A percentile compares a stretch with the other conserved stretches of the same genome.
Conservation (phyloP, 2,888 invertebrate genomes). For the Oeneis ivallda region DNA sequence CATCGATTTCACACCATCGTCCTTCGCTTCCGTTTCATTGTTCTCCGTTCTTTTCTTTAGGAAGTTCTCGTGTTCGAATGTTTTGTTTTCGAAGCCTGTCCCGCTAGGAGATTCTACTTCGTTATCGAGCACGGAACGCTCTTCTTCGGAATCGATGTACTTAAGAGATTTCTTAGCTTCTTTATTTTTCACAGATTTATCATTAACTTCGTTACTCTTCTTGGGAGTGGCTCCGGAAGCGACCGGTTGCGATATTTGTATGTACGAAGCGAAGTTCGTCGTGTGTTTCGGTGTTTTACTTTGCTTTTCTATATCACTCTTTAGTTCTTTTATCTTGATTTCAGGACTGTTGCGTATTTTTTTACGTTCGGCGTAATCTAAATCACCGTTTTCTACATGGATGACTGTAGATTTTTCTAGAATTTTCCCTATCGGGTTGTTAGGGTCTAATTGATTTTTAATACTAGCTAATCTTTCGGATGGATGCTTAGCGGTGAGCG, state of each 20-base stretch:
- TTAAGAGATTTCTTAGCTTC: constrained; percentile 57
- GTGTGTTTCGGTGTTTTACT: constrained; percentile 77
- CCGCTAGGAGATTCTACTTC: constrained; percentile 75
- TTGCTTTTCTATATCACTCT: constrained; percentile 72
- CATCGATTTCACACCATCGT: constrained; percentile 67
- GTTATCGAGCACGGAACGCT: constrained; percentile 62
- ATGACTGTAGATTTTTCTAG: constrained; percentile 78
- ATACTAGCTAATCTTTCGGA: constrained; percentile 72
- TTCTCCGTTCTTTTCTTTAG: constrained; percentile 72
- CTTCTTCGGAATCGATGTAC: constrained; percentile 70
- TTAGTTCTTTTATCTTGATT: constrained; percentile 55
- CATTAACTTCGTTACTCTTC: constrained; percentile 51
- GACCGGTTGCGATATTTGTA: constrained; percentile 78
- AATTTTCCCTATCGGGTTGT: constrained; percentile 78
- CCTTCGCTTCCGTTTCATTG: constrained; percentile 57
- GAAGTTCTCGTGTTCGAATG: constrained; percentile 75
- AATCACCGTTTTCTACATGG: constrained; percentile 71
- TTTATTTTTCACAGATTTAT: constrained; percentile 54
- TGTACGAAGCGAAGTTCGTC: constrained; percentile 83
- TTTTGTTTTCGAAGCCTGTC: constrained; percentile 76
- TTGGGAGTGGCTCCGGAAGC: constrained; percentile 68
- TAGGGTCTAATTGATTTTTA: constrained; percentile 76
- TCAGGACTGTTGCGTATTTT: constrained; percentile 53
- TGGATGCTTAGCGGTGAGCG: constrained; percentile 65
- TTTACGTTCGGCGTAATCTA: constrained; percentile 53